A percentile compares a stretch with the other conserved stretches of the same genome.
Evolutionary conservation across 2,888 invertebrate species (phyloP).

Genomic region (Hirtodrosophila histrioides): DNA sequence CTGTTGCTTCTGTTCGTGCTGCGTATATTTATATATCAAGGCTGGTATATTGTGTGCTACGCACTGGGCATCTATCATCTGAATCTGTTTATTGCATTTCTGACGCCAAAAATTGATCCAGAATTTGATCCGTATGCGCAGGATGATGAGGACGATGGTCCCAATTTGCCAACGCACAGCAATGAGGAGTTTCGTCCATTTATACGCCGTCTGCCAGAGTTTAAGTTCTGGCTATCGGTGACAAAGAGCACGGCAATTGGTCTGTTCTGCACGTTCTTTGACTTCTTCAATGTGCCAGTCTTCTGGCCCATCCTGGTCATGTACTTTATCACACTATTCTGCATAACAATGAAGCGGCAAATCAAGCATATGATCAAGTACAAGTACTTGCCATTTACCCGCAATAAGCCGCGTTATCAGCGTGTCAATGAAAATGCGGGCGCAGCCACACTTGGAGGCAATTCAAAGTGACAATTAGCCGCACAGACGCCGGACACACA

Average conservation of each 20-base stretch:
- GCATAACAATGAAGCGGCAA: slow-evolving; percentile 99
- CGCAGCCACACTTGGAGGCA: slow-evolving; percentile 38
- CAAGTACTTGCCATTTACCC: slow-evolving; percentile 98
- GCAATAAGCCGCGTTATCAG: slow-evolving; percentile 98
- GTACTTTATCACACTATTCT: slow-evolving; percentile 99
- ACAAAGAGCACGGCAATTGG: slow-evolving; percentile 96
- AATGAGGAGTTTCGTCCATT: slow-evolving; percentile 99
- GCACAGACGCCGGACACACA: slow-evolving; percentile 83
- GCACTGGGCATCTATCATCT: slow-evolving; percentile 99
- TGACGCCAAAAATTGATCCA: slow-evolving; percentile 99
- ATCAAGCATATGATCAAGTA: slow-evolving; percentile 99
- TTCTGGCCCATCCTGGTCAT: slow-evolving; percentile 99
- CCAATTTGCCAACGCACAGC: slow-evolving; percentile 96
- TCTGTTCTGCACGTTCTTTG: slow-evolving; percentile 96
- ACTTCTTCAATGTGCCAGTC: slow-evolving; percentile 99
- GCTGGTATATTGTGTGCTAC: slow-evolving; percentile 99
- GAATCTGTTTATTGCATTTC: slow-evolving; percentile 99
- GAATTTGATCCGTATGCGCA: slow-evolving; percentile 91
- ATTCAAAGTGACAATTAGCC: slow-evolving; percentile 85
- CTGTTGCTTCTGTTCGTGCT: slow-evolving; percentile 90
- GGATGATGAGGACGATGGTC: slow-evolving; percentile 92
- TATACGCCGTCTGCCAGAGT: slow-evolving; percentile 97
- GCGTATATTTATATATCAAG: slow-evolving; percentile 94
- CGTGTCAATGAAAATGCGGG: slow-evolving; percentile 84
- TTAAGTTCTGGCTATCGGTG: slow-evolving; percentile 99